phyloP scores from a whole-genome alignment of 2,113 vertebrate genomes.

The Halichoerus grypus region DNA sequence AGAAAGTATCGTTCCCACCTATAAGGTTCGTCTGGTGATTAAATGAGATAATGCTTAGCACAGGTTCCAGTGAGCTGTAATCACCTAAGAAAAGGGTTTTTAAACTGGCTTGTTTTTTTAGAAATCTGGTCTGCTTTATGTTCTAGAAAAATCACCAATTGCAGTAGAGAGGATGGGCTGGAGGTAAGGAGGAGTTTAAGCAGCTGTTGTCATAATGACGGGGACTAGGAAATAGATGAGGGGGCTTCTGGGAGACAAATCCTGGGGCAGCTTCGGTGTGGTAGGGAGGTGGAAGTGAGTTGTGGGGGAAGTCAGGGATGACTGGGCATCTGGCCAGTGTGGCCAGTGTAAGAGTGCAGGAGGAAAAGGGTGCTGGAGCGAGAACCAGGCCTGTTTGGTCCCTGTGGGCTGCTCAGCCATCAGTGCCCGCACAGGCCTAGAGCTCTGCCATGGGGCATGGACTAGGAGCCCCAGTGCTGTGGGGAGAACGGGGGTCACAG shows the following conservation, averaged over 20 bases:
- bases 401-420: background rate
- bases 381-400: background rate
- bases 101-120: background rate
- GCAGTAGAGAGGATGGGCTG: background rate
- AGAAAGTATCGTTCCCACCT: background rate
- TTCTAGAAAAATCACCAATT: background rate
- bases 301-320: background rate
- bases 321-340: no score
- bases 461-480: background rate
- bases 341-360: background rate
- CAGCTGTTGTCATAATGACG: background rate
- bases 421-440: background rate
- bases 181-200: background rate
- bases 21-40: background rate
- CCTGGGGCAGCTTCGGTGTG: background rate
- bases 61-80: background rate
- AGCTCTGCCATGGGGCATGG: background rate
- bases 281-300: background rate
- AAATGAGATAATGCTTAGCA: background rate
- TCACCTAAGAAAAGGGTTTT: background rate
- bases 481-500: background rate
- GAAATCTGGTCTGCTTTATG: background rate
- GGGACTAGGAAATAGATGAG: background rate
- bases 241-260: background rate
- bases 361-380: background rate